Base-by-base conservation (phyloP, 2,797 vertebrate species). In the Poeciliopsis presidionis region DNA sequence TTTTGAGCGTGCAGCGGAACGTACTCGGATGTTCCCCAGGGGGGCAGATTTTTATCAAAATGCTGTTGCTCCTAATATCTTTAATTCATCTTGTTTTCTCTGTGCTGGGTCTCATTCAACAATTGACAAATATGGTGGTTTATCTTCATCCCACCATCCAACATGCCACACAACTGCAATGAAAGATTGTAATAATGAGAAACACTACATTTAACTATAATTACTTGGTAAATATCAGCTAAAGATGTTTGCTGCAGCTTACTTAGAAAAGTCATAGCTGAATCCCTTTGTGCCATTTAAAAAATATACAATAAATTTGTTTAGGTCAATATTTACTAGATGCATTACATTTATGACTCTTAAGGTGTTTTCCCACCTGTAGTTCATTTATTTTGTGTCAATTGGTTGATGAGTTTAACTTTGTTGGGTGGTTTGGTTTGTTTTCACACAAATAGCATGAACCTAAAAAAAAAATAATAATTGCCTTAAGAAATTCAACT, bases 11-110 rank as follows among this genome's bases (percentile, higher is more conserved):
- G 74, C 73, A 6, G 49, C 72, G 67, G 79, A 73, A 69, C 55
- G 61, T 30, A 13, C 63, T 72, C 41, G 75, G 33, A 79, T 82
- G 85, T 16, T 39, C 39, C 20, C 74, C 30, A 47, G 75, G 61
- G 12, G 55, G 55, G 78, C 30, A 36, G 75, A 47, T 75, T n/a
- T 47, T 81, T 77, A 85, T 73, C 76, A 74, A 79, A 39, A 73
- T 53, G 22, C 41, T 13, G 20, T 46, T 20, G 18, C 16, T 59
- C 46, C 41, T 51, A 30, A 77, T 45, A 78, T 90, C 79, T 79
- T 67, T 76, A 65, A 67, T 84, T 76, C 61, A 2, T 39, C 1
- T 9, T 11, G 73, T 0, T 22, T 72, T 70, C 39, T 76, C 74
- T 70, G 73, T 45, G 41, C 14, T 45, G 75, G 39, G 22, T 73